Conservation (phyloP, 2,888 invertebrate species). For the Hypomecis atomaria region DNA sequence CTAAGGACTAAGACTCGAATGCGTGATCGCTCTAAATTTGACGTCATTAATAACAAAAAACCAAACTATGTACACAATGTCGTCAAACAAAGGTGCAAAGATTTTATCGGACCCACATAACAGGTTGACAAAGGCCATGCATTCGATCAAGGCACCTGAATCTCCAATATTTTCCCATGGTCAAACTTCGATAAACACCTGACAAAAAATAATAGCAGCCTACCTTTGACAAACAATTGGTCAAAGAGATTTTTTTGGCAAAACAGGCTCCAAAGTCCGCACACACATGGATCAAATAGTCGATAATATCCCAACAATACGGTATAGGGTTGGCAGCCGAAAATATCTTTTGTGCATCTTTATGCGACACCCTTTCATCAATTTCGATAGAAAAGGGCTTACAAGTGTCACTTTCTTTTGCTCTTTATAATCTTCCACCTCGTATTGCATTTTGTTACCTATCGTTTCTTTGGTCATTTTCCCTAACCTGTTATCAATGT, state of each 20-base stretch:
- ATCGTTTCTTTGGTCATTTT: constrained; percentile 41
- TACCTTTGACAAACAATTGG: constrained; percentile 81
- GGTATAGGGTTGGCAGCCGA: constrained; percentile 69
- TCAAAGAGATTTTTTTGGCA: constrained; percentile 78
- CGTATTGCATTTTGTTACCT: constrained; percentile 38
- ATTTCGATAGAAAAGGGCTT: constrained; percentile 80
- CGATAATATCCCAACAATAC: constrained; percentile 76
- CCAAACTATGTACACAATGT: constrained; percentile 44
- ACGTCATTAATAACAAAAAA: constrained; percentile 48
- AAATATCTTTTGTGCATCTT: constrained; percentile 81
- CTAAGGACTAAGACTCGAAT: constrained; percentile 44
- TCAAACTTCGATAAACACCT: constrained; percentile 81
- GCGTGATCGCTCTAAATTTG: constrained; percentile 31
- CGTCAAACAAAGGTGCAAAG: constrained; percentile 61
- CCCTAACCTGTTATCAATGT: constrained; percentile 22
- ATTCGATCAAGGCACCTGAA: constrained; percentile 78
- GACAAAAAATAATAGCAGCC: constrained; percentile 74
- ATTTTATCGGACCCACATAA: constrained; percentile 66
- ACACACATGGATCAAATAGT: constrained; percentile 73
- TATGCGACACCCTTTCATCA: constrained; percentile 79
- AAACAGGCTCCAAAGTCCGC: constrained; percentile 72
- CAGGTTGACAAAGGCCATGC: constrained; percentile 75
- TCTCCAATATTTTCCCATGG: constrained; percentile 82
- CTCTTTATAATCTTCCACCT: constrained; percentile 45
- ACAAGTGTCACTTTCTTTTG: constrained; percentile 77